phyloP scores from a whole-genome alignment of 2,797 vertebrate species.

The Coregonus suidteri region DNA sequence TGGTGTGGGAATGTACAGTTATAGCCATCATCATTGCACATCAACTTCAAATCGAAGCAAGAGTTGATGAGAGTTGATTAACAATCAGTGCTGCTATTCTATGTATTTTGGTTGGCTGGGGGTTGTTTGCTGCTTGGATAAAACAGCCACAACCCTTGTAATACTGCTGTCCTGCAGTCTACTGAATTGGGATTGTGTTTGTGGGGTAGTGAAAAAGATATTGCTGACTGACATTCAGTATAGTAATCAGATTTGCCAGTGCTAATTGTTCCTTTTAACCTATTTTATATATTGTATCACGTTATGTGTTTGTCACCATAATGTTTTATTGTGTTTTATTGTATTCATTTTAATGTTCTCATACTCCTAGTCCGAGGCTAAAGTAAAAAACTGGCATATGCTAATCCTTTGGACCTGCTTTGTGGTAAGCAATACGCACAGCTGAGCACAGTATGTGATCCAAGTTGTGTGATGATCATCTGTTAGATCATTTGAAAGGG shows the following conservation, averaged over 20 bases:
- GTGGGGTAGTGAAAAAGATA: neutral
- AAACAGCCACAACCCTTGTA: neutral
- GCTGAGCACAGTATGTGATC: conserved; percentile 33
- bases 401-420: conserved; percentile 4
- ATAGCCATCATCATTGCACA: too few species aligned
- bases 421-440: conserved; percentile 47
- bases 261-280: too few species aligned
- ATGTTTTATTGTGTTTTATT: too few species aligned
- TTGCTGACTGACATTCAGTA: too few species aligned
- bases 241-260: neutral
- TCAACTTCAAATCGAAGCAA: too few species aligned
- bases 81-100: neutral
- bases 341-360: too few species aligned
- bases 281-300: neutral
- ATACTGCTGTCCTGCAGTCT: neutral
- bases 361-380: too few species aligned
- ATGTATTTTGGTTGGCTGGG: neutral
- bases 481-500: conserved; percentile 39
- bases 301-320: too few species aligned
- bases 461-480: neutral
- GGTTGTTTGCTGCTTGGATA: conserved; percentile 21
- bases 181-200: too few species aligned
- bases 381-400: too few species aligned
- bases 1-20: too few species aligned
- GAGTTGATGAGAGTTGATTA: too few species aligned